Evolutionary conservation across 2,113 vertebrate species (phyloP).

Genomic region (Strix uralensis): DNA sequence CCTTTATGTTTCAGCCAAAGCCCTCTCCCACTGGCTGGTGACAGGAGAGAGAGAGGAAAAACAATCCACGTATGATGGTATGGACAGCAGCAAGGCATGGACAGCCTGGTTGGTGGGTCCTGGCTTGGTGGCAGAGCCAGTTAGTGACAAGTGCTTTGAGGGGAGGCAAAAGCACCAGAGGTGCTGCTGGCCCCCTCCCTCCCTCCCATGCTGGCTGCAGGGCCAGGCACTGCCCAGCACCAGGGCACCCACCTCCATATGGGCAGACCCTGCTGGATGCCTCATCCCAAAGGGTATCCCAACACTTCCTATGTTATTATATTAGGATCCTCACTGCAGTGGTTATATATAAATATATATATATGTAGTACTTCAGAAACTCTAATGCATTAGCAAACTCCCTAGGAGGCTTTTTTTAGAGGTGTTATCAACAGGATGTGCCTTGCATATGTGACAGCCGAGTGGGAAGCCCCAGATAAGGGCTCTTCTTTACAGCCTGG

Average conservation of each 20-base stretch:
- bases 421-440: conserved; percentile 28
- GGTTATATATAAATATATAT: background rate
- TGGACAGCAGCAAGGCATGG: background rate
- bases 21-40: background rate
- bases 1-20: background rate
- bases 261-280: background rate
- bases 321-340: background rate
- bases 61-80: background rate
- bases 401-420: background rate
- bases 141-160: background rate
- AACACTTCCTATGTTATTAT: background rate
- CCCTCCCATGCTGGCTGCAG: background rate
- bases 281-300: background rate
- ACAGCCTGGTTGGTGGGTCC: background rate
- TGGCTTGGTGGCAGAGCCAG: background rate
- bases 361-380: background rate
- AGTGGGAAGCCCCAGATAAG: background rate
- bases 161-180: background rate
- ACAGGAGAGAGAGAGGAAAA: background rate
- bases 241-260: rapidly evolving
- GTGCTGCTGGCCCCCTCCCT: background rate
- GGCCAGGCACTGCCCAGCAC: background rate
- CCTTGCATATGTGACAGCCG: background rate
- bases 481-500: background rate
- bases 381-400: background rate